Evolutionary conservation across 2,888 invertebrate species (phyloP), one percentile per base, ranked within the genome.

Genomic region (Trachelus tabidus): DNA sequence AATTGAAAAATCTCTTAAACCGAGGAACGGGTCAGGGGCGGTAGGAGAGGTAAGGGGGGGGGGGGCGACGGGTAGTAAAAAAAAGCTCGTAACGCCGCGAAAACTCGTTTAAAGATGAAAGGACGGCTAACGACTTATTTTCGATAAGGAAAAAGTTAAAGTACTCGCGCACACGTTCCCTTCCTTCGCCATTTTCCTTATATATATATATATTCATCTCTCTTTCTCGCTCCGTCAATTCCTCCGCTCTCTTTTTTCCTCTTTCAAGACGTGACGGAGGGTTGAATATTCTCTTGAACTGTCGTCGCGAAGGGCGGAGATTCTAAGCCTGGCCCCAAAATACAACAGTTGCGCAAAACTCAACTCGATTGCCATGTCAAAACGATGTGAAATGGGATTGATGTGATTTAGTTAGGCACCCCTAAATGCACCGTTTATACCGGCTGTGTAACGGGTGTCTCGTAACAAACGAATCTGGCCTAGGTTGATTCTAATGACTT

Each of bases 71-170:
- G 31, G 31, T 31, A 9, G 80, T 81, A 80, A 78, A 81, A 87
- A 87, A 87, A 88, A 89, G 87, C 83, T 89, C 86, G 86, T 88
- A 86, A 87, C 88, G 86, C 87, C 86, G 88, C 87, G 89, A 91
- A 91, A 91, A 91, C 91, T 91, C 91, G 91, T 91, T 91, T 91
- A 90, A 90, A 91, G 91, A 91, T 91, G 91, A 91, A 91, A 91
- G 90, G 87, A 85, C 87, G 83, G 83, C 91, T 91, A 91, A 91
- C 91, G 91, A 91, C 91, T 91, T 91, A 91, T 91, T 91, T 91
- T 91, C 90, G 89, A 90, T 91, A 91, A 91, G 90, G 56, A 89
- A 91, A 91, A 91, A 91, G 91, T 91, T 91, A 88, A 89, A 89
- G 90, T 88, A 88, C 87, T 87, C 75, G 73, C 73, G 68, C 69